These are phyloP conservation scores for Drosophila prolongata DNA, from an alignment of 2,888 invertebrate genomes.

Conservation along the genomic window DNA sequence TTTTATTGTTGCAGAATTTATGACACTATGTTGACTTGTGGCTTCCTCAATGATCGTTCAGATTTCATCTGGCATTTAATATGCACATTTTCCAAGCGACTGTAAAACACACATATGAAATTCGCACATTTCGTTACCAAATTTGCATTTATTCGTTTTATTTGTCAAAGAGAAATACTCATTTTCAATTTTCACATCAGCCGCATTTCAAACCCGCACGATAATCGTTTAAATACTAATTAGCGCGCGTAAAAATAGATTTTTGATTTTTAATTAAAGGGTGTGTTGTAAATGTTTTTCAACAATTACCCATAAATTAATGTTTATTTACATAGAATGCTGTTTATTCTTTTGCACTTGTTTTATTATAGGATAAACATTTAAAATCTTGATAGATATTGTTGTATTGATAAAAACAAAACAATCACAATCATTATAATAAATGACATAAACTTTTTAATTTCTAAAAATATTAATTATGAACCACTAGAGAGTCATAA, in stretches of 20 bases:
- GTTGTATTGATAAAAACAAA: too few species aligned
- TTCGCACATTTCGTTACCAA: constrained; percentile 34
- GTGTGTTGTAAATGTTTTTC: background rate
- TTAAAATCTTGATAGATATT: too few species aligned
- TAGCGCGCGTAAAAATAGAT: constrained; percentile 18
- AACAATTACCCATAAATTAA: background rate
- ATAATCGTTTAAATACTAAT: constrained; percentile 33
- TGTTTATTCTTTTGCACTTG: background rate
- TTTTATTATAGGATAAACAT: too few species aligned
- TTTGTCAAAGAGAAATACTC: background rate
- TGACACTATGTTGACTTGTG: constrained; percentile 19
- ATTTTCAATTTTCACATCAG: constrained; percentile 5
- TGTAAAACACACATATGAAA: constrained; percentile 24
- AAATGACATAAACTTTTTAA: too few species aligned
- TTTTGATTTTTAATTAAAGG: constrained; percentile 6
- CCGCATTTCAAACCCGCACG: constrained; percentile 7
- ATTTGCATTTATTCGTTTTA: constrained; percentile 15
- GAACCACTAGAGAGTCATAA: too few species aligned
- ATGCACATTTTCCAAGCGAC: constrained; percentile 63
- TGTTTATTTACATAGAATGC: background rate
- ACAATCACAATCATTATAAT: too few species aligned
- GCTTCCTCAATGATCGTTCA: constrained; percentile 52
- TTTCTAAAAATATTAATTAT: too few species aligned
- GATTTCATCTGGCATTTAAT: constrained; percentile 57
- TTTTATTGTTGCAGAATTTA: constrained; percentile 44